Conservation (phyloP, 1,140 invertebrate genomes). For the Monomorium pharaonis region DNA sequence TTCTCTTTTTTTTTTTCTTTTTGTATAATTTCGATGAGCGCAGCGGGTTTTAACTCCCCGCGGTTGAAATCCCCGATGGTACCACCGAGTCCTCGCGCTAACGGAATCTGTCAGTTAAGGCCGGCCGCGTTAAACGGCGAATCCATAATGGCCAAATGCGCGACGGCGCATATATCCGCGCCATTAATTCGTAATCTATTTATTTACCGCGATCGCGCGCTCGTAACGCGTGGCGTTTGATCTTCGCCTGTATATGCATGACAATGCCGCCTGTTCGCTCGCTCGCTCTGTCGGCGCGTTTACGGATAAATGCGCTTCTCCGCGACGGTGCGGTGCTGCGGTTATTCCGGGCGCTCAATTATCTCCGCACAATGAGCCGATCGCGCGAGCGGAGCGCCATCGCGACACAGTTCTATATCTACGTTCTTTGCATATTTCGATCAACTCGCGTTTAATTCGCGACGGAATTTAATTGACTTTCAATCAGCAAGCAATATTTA, state of each 20-base stretch:
- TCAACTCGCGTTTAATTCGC: slow-evolving; percentile 15
- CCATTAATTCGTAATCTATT: slow-evolving; percentile 64
- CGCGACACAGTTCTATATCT: slow-evolving; percentile 27
- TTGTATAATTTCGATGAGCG: background rate
- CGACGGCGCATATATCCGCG: background rate
- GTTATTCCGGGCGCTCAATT: slow-evolving; percentile 79
- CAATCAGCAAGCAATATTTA: background rate
- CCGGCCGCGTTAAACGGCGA: slow-evolving; percentile 38
- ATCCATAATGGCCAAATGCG: background rate
- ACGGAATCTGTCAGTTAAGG: background rate
- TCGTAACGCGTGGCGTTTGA: slow-evolving; percentile 46
- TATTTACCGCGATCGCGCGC: slow-evolving; percentile 41
- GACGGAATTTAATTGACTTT: background rate
- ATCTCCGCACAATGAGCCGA: slow-evolving; percentile 76
- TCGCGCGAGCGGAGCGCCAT: slow-evolving; percentile 57
- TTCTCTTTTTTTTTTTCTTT: background rate
- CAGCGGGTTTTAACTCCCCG: too few relatives aligned
- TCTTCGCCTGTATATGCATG: slow-evolving; percentile 29
- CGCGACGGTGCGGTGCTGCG: background rate
- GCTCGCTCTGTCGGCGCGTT: background rate
- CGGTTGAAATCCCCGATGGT: too few relatives aligned
- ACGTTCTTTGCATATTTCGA: background rate
- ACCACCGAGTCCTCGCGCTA: background rate
- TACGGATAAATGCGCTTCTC: slow-evolving; percentile 40
- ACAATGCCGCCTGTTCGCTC: background rate